Percentiles rank a stretch among this genome's conserved stretches.
Evolutionary conservation across 2,113 vertebrate species (phyloP).

Genomic region (Rhadina sibilatrix): DNA sequence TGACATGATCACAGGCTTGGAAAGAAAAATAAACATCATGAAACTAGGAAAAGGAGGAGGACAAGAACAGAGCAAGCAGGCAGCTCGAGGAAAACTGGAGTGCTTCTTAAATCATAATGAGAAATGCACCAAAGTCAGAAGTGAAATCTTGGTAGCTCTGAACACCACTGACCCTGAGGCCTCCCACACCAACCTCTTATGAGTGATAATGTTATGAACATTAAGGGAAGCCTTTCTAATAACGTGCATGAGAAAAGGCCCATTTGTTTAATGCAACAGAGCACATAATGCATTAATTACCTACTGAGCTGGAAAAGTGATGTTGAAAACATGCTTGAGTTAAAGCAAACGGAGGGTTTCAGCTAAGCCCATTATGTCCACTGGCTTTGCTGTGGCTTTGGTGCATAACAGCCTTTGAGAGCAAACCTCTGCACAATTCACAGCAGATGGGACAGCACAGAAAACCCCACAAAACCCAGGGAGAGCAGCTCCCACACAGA

Average conservation of each 20-base stretch:
- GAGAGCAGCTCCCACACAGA: background rate
- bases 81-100: background rate
- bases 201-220: background rate
- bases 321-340: background rate
- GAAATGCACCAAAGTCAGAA: background rate
- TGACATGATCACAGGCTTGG: constrained; percentile 1
- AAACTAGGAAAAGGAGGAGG: background rate
- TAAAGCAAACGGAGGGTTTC: background rate
- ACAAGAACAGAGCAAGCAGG: background rate
- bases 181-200: background rate
- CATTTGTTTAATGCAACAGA: background rate
- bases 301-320: background rate
- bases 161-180: background rate
- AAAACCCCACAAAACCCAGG: background rate
- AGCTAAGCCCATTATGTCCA: background rate
- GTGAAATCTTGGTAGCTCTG: background rate
- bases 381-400: background rate
- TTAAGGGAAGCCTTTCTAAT: background rate
- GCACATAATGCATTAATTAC: background rate
- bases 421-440: background rate
- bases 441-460: background rate
- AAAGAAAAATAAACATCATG: constrained; percentile 42
- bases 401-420: background rate
- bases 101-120: background rate
- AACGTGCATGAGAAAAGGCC: background rate